These are phyloP conservation scores for Teleiodes luculella DNA, from an alignment of 2,888 invertebrate genomes.

Conservation along the genomic window DNA sequence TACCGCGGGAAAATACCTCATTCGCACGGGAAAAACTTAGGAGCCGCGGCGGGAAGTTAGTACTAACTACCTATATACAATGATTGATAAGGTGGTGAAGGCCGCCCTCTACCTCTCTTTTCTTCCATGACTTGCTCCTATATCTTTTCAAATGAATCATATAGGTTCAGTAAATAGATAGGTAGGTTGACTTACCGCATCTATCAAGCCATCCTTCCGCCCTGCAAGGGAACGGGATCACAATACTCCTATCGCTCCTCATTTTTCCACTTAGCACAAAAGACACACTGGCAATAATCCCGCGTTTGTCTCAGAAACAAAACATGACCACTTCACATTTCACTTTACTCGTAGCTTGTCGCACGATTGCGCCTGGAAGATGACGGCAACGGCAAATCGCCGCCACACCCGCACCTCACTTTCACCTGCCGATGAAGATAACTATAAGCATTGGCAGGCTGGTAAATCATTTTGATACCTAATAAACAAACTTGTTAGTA, in stretches of 20 bases:
- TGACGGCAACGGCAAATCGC: slow-evolving; percentile 19
- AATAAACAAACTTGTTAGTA: no score
- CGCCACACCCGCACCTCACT: slow-evolving; percentile 47
- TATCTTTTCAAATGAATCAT: no score
- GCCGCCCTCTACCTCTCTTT: no score
- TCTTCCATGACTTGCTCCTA: no score
- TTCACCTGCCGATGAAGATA: slow-evolving; percentile 67
- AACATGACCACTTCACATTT: slow-evolving; percentile 35
- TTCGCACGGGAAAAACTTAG: no score
- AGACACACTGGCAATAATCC: background rate
- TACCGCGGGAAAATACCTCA: no score
- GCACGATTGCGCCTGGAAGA: background rate
- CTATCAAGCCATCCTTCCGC: slow-evolving; percentile 71
- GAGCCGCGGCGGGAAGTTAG: no score
- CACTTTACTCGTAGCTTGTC: slow-evolving; percentile 26
- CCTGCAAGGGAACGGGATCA: slow-evolving; percentile 66
- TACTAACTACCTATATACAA: no score
- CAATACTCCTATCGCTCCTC: slow-evolving; percentile 49
- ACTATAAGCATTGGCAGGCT: background rate
- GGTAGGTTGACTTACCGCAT: slow-evolving; percentile 63
- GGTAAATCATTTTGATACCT: background rate
- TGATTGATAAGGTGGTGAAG: no score
- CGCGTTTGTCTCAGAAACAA: background rate
- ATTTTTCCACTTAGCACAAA: slow-evolving; percentile 31
- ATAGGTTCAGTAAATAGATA: background rate